Percentiles rank a stretch among this genome's conserved stretches.
Conservation (phyloP, 2,888 invertebrate genomes). For the Caenorhabditis parvicauda region DNA sequence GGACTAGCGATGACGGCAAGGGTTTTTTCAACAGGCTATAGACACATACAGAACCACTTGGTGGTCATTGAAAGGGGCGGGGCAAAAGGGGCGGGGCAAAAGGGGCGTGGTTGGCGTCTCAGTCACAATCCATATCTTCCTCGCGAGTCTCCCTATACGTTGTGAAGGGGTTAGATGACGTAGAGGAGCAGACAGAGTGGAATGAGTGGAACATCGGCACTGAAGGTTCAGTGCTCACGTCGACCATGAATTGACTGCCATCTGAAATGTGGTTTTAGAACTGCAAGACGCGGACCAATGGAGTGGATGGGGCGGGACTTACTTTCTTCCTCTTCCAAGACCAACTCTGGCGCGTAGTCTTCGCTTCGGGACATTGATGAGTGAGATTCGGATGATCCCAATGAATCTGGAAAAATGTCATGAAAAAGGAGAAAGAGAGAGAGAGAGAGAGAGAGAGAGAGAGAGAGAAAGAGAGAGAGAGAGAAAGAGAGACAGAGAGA, state of each 20-base stretch:
- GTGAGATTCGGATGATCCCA: constrained; percentile 35
- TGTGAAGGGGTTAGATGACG: constrained; percentile 31
- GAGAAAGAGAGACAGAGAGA: no score
- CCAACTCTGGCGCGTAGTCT: constrained; percentile 29
- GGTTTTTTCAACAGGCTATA: constrained; percentile 13
- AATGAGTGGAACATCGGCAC: constrained; percentile 16
- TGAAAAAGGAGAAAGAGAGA: no score
- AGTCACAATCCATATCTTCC: constrained; percentile 38
- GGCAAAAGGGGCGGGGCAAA: neutral
- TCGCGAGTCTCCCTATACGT: constrained; percentile 22
- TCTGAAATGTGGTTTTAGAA: no score
- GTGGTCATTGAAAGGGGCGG: constrained; percentile 2
- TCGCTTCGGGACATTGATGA: constrained; percentile 38
- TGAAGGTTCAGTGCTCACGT: constrained; percentile 4
- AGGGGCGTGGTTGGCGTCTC: neutral
- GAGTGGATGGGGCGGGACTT: no score
- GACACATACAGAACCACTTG: constrained; percentile 11
- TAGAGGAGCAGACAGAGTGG: constrained; percentile 18
- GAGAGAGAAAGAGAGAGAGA: no score
- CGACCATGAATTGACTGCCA: neutral
- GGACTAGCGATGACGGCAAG: neutral
- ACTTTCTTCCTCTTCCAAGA: constrained; percentile 39
- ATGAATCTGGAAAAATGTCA: constrained; percentile 16
- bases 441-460: no score
- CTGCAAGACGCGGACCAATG: no score